Conservation (phyloP, 2,113 vertebrate genomes). For the human region GRCh38 chr12:90912001-90912500, state of each 20-base stretch:
- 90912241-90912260: neutral
- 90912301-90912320: neutral
- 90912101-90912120: neutral
- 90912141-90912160: neutral
- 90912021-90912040: neutral
- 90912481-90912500: neutral
- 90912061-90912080: neutral
- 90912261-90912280: neutral
- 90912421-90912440: neutral
- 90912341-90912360: neutral
- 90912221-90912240: neutral
- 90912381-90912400: neutral
- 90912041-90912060: neutral
- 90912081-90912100: fast-evolving
- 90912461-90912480: neutral
- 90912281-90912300: neutral
- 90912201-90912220: neutral
- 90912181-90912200: neutral
- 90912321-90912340: neutral
- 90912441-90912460: neutral
- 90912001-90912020: neutral
- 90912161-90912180: neutral
- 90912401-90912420: neutral
- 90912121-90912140: neutral
- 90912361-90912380: neutral